These are phyloP conservation scores for Cricetomys ansorgei DNA, from an alignment of 2,113 vertebrate genomes.

Conservation along the genomic window DNA sequence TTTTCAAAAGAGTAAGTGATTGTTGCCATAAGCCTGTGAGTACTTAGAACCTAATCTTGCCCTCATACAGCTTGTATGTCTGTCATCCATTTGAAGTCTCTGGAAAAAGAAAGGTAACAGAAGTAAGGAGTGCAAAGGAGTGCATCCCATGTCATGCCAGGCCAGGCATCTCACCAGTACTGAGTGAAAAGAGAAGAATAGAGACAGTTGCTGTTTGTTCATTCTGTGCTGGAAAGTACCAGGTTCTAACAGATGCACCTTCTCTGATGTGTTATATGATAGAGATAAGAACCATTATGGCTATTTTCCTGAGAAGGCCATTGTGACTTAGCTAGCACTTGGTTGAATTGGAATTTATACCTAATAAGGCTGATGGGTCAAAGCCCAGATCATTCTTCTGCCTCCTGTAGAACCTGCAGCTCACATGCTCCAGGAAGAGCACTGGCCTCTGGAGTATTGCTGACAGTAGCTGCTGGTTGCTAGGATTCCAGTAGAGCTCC, in stretches of 20 bases:
- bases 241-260: background rate
- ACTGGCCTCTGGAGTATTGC: background rate
- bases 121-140: background rate
- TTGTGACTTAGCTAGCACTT: background rate
- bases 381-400: background rate
- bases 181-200: background rate
- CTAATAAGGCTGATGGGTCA: background rate
- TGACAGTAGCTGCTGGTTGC: background rate
- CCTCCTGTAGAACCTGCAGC: background rate
- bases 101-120: background rate
- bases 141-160: background rate
- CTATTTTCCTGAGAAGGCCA: background rate
- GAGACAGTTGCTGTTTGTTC: background rate
- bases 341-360: background rate
- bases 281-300: background rate
- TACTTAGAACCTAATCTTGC: background rate
- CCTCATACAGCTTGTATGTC: background rate
- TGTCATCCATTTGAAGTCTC: background rate
- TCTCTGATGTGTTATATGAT: background rate
- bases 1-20: conserved; percentile 15
- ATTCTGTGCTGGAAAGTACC: background rate
- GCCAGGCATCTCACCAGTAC: background rate
- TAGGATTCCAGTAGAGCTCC: background rate
- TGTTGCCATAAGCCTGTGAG: background rate
- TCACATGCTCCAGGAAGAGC: background rate